phyloP scores from a whole-genome alignment of 1,140 invertebrate species.

The Cotesia glomerata region DNA sequence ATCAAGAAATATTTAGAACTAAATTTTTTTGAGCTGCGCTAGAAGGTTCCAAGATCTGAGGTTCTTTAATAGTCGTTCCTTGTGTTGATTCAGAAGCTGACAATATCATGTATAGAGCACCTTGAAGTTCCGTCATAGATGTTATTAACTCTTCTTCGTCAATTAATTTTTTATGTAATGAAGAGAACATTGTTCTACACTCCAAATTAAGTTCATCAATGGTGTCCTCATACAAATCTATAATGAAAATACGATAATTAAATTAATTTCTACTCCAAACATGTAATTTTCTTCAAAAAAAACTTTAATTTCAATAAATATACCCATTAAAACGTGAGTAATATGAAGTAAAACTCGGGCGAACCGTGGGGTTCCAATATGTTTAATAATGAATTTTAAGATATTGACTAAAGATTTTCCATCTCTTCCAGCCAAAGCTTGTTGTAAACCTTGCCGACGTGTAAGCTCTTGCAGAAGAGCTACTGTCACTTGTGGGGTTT shows the following conservation, averaged over 20 bases:
- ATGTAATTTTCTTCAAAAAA: too few species aligned
- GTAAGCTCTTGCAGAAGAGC: slow-evolving; percentile 85
- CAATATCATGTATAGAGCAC: slow-evolving; percentile 73
- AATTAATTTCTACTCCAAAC: background rate
- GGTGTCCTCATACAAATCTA: slow-evolving; percentile 71
- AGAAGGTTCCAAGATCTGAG: slow-evolving; percentile 64
- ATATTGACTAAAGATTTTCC: slow-evolving; percentile 71
- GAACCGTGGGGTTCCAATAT: slow-evolving; percentile 78
- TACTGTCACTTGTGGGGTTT: slow-evolving; percentile 78
- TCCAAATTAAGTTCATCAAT: slow-evolving; percentile 66
- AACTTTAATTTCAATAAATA: slow-evolving; percentile 28
- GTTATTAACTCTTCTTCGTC: slow-evolving; percentile 73
- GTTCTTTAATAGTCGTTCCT: slow-evolving; percentile 47
- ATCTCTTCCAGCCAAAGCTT: slow-evolving; percentile 74
- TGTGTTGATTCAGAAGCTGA: slow-evolving; percentile 61
- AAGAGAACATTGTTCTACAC: slow-evolving; percentile 67
- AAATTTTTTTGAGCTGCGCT: slow-evolving; percentile 68
- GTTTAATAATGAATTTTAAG: slow-evolving; percentile 77
- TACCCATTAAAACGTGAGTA: slow-evolving; percentile 74
- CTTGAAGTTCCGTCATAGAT: slow-evolving; percentile 70
- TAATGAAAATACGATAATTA: slow-evolving; percentile 5
- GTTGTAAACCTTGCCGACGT: slow-evolving; percentile 73
- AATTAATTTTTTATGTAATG: slow-evolving; percentile 68
- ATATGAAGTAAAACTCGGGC: slow-evolving; percentile 76
- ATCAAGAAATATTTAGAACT: slow-evolving; percentile 65